Percentiles rank a stretch among this genome's conserved stretches.
phyloP scores from a whole-genome alignment of 2,797 vertebrate species.

The Pristis pectinata region DNA sequence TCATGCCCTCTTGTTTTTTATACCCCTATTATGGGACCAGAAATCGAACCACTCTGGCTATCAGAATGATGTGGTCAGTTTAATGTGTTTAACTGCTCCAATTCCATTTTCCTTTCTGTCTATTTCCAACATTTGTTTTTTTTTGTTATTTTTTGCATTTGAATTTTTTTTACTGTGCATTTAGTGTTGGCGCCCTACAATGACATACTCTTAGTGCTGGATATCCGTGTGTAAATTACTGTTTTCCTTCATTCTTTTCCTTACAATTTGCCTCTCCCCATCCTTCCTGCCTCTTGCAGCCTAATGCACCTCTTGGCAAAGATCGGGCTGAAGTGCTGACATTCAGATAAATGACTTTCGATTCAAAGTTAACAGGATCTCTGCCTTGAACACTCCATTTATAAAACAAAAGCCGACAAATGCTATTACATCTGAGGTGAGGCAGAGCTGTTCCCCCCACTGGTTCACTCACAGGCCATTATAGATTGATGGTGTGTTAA shows the following conservation, averaged over 20 bases:
- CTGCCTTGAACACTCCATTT: constrained; percentile 2
- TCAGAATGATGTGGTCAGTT: neutral
- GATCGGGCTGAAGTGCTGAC: neutral
- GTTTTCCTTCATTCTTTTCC: neutral
- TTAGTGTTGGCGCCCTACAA: neutral
- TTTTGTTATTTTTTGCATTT: neutral
- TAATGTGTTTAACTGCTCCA: neutral
- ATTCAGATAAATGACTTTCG: neutral
- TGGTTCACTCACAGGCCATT: constrained; percentile 15
- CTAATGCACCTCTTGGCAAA: neutral
- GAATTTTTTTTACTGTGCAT: neutral
- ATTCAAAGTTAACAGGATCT: constrained; percentile 23
- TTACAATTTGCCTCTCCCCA: too few relatives aligned
- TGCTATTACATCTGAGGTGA: neutral
- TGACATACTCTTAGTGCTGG: neutral
- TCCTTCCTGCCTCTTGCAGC: neutral
- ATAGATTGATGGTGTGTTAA: constrained; percentile 30
- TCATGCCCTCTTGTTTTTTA: too few relatives aligned
- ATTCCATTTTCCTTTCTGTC: neutral
- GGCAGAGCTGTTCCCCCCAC: neutral
- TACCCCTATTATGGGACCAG: neutral
- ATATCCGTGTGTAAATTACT: neutral
- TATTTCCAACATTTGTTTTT: neutral
- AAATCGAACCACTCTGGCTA: neutral
- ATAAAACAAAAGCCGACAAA: constrained; percentile 13